These are phyloP conservation scores for Formica selysi DNA, from an alignment of 1,140 invertebrate genomes.

Conservation along the genomic window DNA sequence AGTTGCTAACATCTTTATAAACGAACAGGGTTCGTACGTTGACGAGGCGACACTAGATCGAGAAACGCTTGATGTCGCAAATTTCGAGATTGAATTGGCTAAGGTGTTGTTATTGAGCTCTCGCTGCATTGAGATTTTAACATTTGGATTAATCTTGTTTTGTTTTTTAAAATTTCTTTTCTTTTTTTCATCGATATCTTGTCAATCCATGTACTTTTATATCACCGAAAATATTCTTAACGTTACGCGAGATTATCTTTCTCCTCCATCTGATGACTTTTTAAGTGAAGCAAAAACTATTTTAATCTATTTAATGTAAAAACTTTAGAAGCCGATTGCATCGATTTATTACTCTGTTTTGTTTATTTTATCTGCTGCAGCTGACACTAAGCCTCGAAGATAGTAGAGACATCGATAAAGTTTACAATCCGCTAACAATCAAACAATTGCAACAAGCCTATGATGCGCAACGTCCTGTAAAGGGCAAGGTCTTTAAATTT, in stretches of 20 bases:
- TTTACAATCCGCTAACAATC: not conserved
- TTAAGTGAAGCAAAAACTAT: not conserved
- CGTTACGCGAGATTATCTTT: not conserved
- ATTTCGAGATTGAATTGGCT: constrained; percentile 32
- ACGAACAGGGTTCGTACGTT: not conserved
- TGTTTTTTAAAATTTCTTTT: not conserved
- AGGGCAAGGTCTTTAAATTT: not conserved
- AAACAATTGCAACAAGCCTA: not conserved
- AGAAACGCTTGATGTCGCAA: not conserved
- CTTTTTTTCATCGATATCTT: not conserved
- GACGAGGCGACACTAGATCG: not conserved
- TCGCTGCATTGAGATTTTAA: not conserved
- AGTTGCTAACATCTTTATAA: not conserved
- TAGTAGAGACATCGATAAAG: not conserved
- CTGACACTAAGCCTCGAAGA: not conserved
- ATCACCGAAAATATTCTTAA: not conserved
- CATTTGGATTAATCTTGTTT: not conserved
- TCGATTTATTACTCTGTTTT: not conserved
- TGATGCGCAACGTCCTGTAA: not conserved
- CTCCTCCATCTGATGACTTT: not conserved
- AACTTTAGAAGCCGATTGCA: not conserved
- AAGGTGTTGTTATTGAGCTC: not conserved
- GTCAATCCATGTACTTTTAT: not conserved
- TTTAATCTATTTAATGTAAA: not conserved
- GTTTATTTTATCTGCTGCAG: not conserved